Percentiles rank a stretch among this genome's conserved stretches.
These are phyloP conservation scores for Megalonaias nervosa DNA, from an alignment of 1,140 invertebrate species.

Conservation along the genomic window DNA sequence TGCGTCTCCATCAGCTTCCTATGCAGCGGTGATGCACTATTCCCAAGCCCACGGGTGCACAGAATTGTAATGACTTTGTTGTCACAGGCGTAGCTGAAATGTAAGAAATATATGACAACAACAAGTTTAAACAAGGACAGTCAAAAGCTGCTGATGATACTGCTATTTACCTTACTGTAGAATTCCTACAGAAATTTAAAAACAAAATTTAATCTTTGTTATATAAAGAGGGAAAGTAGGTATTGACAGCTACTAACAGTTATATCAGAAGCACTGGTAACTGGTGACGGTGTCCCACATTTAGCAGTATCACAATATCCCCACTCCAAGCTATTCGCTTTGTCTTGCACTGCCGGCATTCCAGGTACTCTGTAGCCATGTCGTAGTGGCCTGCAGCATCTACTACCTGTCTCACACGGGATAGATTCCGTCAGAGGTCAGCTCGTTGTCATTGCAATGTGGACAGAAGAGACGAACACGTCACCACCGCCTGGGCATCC, in stretches of 20 bases:
- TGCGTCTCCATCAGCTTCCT: slow-evolving; percentile 2
- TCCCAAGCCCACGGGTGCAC: slow-evolving; percentile 11
- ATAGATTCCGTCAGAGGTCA: slow-evolving; percentile 1
- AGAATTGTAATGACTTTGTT: slow-evolving; percentile 10
- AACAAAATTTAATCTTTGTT: too few relatives aligned
- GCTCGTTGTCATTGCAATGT: background rate
- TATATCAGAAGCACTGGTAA: slow-evolving; percentile 11
- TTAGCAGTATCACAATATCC: slow-evolving; percentile 5
- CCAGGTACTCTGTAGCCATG: slow-evolving; percentile 5
- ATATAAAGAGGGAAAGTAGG: too few relatives aligned
- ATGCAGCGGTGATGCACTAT: slow-evolving; percentile 8
- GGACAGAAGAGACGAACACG: background rate
- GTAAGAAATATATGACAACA: background rate
- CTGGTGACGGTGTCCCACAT: background rate
- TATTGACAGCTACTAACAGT: too few relatives aligned
- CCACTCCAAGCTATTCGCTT: slow-evolving; percentile 20
- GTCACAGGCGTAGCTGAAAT: slow-evolving; percentile 23
- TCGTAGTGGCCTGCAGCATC: slow-evolving; percentile 1
- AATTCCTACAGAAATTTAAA: too few relatives aligned
- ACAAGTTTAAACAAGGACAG: too few relatives aligned
- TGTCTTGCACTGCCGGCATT: slow-evolving; percentile 5
- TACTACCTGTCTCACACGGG: background rate
- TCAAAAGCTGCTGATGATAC: too few relatives aligned
- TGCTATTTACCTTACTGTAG: too few relatives aligned
- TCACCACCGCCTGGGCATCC: slow-evolving; percentile 4